Evolutionary conservation across 1,140 invertebrate genomes (phyloP).

Genomic region (Thereuonema tuberculata): DNA sequence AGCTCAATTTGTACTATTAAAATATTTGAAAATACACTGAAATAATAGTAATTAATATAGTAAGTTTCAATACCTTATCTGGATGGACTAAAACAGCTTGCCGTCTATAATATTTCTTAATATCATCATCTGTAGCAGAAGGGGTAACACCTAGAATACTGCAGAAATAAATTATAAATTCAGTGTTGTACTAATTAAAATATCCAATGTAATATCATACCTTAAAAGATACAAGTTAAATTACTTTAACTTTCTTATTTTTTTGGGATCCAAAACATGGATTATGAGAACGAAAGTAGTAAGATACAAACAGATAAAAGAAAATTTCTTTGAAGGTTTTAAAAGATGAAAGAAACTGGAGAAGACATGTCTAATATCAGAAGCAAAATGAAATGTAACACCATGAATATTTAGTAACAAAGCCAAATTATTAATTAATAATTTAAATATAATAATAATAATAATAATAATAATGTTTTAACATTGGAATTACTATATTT

Average conservation of each 20-base stretch:
- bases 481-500: too few relatives aligned
- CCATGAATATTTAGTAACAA: too few relatives aligned
- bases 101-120: slow-evolving; percentile 81
- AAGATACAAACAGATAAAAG: too few relatives aligned
- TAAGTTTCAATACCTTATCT: slow-evolving; percentile 45
- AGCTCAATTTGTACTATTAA: neutral
- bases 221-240: neutral
- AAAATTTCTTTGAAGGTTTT: too few relatives aligned
- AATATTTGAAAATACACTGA: neutral
- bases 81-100: slow-evolving; percentile 90
- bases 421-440: too few relatives aligned
- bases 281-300: too few relatives aligned
- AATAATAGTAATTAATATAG: neutral
- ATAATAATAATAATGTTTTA: too few relatives aligned
- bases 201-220: neutral
- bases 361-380: too few relatives aligned
- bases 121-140: slow-evolving; percentile 78
- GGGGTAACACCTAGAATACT: slow-evolving; percentile 75
- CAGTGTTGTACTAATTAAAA: slow-evolving; percentile 2
- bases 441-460: too few relatives aligned
- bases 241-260: slow-evolving; percentile 13
- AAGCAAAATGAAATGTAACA: too few relatives aligned
- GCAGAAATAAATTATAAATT: slow-evolving; percentile 22
- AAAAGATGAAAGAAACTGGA: too few relatives aligned
- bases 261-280: too few relatives aligned